Evolutionary conservation across 2,113 vertebrate genomes (phyloP), one percentile per base, ranked within the genome.

Genomic region (Triplophysa rosa): DNA sequence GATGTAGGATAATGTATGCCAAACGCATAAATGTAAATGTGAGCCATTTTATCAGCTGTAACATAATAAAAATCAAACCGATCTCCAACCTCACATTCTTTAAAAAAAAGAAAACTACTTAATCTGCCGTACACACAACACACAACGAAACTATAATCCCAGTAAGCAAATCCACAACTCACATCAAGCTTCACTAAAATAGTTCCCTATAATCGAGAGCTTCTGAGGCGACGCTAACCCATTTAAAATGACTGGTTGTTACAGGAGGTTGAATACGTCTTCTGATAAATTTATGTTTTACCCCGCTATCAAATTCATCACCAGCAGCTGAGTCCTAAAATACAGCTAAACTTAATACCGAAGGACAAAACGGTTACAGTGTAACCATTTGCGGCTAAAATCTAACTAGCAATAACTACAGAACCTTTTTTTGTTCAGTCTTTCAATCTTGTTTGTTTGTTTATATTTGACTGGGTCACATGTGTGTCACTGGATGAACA

Each of bases 381-480:
- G 61, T 64, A 65, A 65, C 42, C 19, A 13, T 65, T 54, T 17
- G 21, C 8, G 47, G 73, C 73, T 37, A 23, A 54, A 77, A 77
- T 65, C 62, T 65, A 19, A 59, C 52, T 49, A 56, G 47, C 40
- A 66, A 66, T 77, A 77, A 69, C 33, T 49, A 29, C 26, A 56
- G 26, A 77, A 71, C 56, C 24, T 58, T 24, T 65, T 23, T 52
- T 56, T 23, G 58, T 54, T 65, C 45, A 69, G 74, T 23, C 64
- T 62, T 40, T 78, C 58, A 69, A 16, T 69, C 69, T 56, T 56
- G 62, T 58, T 40, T 67, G 81, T 86, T 84, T 89, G 85, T 90
- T 88, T 89, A 90, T 90, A 90, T 90, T 85, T 80, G 88, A 87
- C 89, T 68, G 37, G 87, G 87, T 91, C 89, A 92, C 90, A 91